Evolutionary conservation across 2,888 invertebrate genomes (phyloP), one percentile per base, ranked within the genome.

Genomic region (Agelastica alni): DNA sequence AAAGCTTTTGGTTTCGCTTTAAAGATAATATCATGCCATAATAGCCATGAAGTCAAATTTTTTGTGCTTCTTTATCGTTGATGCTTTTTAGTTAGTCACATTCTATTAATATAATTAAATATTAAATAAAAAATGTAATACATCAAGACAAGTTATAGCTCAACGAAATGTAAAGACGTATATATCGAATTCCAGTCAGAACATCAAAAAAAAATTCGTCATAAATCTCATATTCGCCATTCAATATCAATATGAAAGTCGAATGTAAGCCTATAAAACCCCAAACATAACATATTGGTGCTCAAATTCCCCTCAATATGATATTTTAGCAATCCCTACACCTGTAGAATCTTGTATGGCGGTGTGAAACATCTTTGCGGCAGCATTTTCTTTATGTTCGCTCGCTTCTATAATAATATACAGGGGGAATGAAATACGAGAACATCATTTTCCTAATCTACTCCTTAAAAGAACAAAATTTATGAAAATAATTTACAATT

Each of bases 321-420:
- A 75, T 75, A 74, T 75, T 73, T 74, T 69, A 71, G 68, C 70
- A 70, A 69, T 69, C 71, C 69, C 70, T 68, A 70, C 72, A 73
- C 74, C 72, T 75, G 73, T 73, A 71, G 72, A 71, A 71, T 69
- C 70, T 65, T 67, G 68, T 64, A 68, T 53, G 64, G 62, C 56
- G 43, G 52, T 60, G 58, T 48, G 56, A 60, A 63, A 62, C 61
- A 65, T 63, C 58, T 60, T 54, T 58, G 41, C 26, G 41, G 41
- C 20, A 49, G 48, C 48, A 32, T 41, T 13, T 48, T 32, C 17
- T 39, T 30, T 30, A 48, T 39, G 30, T 31, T 9, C 13, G n/a
- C 10, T 20, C 30, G 26, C 5, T 22, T 12, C 37, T 30, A 30
- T 37, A 18, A n/a, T n/a, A n/a, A 48, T 12, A 16, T 48, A 48